Evolutionary conservation across 2,888 invertebrate species (phyloP).

Genomic region (Tineola bisselliella): DNA sequence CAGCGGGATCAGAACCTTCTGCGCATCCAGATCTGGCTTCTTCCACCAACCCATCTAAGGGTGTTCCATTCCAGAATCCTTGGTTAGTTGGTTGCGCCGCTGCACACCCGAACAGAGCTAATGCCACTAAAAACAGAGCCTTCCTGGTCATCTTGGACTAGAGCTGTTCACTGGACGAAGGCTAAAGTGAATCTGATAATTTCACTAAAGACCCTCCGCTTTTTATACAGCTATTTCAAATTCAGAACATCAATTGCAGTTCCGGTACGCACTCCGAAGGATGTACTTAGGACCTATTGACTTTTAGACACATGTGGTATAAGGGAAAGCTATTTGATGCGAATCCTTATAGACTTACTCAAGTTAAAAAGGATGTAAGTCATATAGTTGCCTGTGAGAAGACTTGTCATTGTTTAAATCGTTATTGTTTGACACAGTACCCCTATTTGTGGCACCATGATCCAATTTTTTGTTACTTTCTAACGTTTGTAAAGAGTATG

Average conservation of each 20-base stretch:
- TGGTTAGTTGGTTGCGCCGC: constrained; percentile 71
- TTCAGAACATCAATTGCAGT: constrained; percentile 55
- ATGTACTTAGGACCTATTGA: constrained; percentile 48
- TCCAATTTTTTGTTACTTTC: constrained; percentile 42
- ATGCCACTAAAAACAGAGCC: constrained; percentile 57
- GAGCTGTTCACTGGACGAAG: constrained; percentile 52
- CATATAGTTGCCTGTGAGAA: constrained; percentile 19
- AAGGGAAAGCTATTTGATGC: constrained; percentile 67
- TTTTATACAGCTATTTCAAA: constrained; percentile 70
- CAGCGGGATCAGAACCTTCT: constrained; percentile 78
- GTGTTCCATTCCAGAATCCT: constrained; percentile 75
- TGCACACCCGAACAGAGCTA: constrained; percentile 67
- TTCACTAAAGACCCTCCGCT: constrained; percentile 53
- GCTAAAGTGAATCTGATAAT: constrained; percentile 57
- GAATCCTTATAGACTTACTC: constrained; percentile 38
- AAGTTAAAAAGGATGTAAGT: constrained; percentile 44
- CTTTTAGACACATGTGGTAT: constrained; percentile 33
- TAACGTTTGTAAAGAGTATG: constrained; percentile 16
- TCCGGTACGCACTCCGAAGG: constrained; percentile 46
- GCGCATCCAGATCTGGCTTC: constrained; percentile 80
- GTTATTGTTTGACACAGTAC: constrained; percentile 57
- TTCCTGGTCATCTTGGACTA: constrained; percentile 48
- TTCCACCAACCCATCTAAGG: constrained; percentile 78
- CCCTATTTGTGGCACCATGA: constrained; percentile 48
- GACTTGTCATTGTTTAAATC: constrained; percentile 26